Base-by-base conservation (phyloP, 2,113 vertebrate species). In the Engraulis encrasicolus region DNA sequence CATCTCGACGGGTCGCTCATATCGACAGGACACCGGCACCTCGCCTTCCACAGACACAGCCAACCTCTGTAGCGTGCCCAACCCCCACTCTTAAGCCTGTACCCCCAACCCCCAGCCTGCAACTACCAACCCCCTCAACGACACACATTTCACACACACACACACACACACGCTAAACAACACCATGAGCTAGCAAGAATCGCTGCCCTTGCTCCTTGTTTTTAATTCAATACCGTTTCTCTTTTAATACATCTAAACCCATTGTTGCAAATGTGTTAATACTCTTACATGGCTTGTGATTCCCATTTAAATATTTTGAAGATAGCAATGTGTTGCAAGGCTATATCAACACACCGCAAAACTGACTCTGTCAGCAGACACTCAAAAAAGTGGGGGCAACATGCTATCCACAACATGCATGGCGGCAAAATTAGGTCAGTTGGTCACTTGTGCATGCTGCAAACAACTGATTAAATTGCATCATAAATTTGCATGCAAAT, bases 31-130 rank as follows among this genome's bases (percentile, higher is more conserved):
- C n/a, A n/a, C n/a, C n/a, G n/a, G n/a, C n/a, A 79, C 77, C 79
- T 77, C 66, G 61, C 85, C 40, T 50, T 31, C 50, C n/a, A n/a
- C n/a, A n/a, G 38, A 81, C 81, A 79, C 66, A 52, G 79, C 50
- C 50, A 17, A 74, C 11, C 40, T 77, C 49, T 66, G 45, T 84
- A 34, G 37, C 23, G 37, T 79, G 79, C 87, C 88, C 89, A 83
- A 78, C 87, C 88, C 88, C 90, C 88, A 84, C 38, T 27, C 38
- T 79, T 79, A 79, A 50, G 27, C 66, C 61, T 31, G 52, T 83
- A 85, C 81, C 84, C 84, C 84, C 61, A 79, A 58, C 81, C 86
- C 81, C 86, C 83, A 74, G 40, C 40, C 40, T 45, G 9, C 40
- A 66, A 23, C 14, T 34, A 74, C 66, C 66, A 74, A 74, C 66